Evolutionary conservation across 2,888 invertebrate species (phyloP), one percentile per base, ranked within the genome.

Genomic region (Thera britannica): DNA sequence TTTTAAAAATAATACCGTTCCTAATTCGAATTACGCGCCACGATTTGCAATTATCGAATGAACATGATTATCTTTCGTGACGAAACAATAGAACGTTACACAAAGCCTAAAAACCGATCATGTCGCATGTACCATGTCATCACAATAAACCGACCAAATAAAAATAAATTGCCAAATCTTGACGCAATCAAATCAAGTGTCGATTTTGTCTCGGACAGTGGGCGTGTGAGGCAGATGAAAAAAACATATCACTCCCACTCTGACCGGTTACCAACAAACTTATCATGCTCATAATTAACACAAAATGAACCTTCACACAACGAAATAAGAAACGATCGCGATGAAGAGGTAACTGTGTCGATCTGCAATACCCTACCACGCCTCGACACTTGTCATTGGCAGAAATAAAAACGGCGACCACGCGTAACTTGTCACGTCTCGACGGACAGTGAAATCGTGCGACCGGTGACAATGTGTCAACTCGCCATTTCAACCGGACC

Each of bases 311-410:
- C 79, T 82, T 89, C 75, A 74, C 11, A 57, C 71, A n/a, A 72
- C 46, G 76, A 35, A 75, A 85, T 90, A 92, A 83, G 83, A 82
- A 79, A 72, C 70, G 78, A 59, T 66, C 64, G 58, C 71, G 70
- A 67, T 54, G 85, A 75, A 79, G 70, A 74, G 72, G 73, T 80
- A 83, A 68, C 71, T 75, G 82, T 79, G 86, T 74, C 77, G 80
- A 83, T 85, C 82, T 83, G 83, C 85, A 86, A 81, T 83, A 88
- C 82, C 84, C 86, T 83, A 93, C 93, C 93, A 92, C 93, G 93
- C 93, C 93, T 92, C 92, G 87, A 87, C 91, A 91, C 90, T 87
- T 89, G 92, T 92, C 93, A 93, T 93, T 93, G 93, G 93, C 93
- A 93, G 93, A 93, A 92, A 93, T 93, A 93, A 93, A 93, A 93